Conservation (phyloP, 2,113 vertebrate genomes). For the Rhabdornis inornatus region DNA sequence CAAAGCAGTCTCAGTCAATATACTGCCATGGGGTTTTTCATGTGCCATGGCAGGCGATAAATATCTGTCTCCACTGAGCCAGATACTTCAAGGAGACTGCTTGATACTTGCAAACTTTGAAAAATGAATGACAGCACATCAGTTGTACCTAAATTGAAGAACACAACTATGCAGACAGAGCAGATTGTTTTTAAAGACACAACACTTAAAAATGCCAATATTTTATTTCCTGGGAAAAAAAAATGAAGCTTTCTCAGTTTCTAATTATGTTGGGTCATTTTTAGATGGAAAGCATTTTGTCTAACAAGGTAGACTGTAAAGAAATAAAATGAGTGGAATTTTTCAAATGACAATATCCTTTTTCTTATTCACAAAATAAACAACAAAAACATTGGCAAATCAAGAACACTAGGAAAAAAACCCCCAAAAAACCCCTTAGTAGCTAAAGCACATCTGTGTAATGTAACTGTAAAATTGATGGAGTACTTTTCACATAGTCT, state of each 20-base stretch:
- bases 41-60: background rate
- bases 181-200: background rate
- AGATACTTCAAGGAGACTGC: background rate
- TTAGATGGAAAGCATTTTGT: background rate
- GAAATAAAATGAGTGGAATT: background rate
- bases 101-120: background rate
- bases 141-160: background rate
- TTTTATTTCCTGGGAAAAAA: background rate
- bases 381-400: background rate
- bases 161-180: background rate
- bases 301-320: background rate
- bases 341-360: background rate
- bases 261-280: background rate
- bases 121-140: background rate
- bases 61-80: background rate
- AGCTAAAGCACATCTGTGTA: background rate
- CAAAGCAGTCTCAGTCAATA: background rate
- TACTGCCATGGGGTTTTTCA: background rate
- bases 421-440: too few relatives aligned
- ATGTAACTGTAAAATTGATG: background rate
- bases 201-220: background rate
- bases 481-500: background rate
- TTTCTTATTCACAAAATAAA: background rate
- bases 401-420: background rate
- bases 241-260: background rate